These are phyloP conservation scores for Merodon equestris DNA, from an alignment of 2,888 invertebrate species.

Conservation along the genomic window DNA sequence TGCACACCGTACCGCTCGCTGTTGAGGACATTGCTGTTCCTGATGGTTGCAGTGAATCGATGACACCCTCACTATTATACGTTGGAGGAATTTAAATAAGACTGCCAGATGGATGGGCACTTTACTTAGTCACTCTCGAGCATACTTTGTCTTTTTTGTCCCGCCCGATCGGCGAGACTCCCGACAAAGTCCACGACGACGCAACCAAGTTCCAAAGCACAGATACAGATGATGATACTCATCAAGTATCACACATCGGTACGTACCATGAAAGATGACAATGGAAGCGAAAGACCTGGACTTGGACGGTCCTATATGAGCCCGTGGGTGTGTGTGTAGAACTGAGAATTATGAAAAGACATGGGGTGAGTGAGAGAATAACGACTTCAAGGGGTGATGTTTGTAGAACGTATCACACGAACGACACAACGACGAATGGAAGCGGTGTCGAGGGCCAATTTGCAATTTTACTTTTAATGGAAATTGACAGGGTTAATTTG, in stretches of 20 bases:
- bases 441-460: conserved; percentile 42
- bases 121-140: conserved; percentile 57
- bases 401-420: conserved; percentile 26
- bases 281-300: conserved; percentile 29
- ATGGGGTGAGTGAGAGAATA: conserved; percentile 53
- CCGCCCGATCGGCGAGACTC: no score
- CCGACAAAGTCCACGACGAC: no score
- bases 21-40: no score
- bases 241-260: no score
- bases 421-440: conserved; percentile 5
- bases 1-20: background rate
- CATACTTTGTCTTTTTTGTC: no score
- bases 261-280: conserved; percentile 32
- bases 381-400: conserved; percentile 32
- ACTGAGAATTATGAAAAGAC: background rate
- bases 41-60: conserved; percentile 33
- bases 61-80: conserved; percentile 33
- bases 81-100: conserved; percentile 58
- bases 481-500: conserved; percentile 59
- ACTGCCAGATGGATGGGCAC: conserved; percentile 56
- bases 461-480: conserved; percentile 51
- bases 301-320: background rate
- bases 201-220: no score
- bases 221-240: no score
- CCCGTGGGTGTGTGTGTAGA: no score